Percentiles rank a stretch among this genome's conserved stretches.
These are phyloP conservation scores for Cariama cristata DNA, from an alignment of 2,113 vertebrate species.

Conservation along the genomic window DNA sequence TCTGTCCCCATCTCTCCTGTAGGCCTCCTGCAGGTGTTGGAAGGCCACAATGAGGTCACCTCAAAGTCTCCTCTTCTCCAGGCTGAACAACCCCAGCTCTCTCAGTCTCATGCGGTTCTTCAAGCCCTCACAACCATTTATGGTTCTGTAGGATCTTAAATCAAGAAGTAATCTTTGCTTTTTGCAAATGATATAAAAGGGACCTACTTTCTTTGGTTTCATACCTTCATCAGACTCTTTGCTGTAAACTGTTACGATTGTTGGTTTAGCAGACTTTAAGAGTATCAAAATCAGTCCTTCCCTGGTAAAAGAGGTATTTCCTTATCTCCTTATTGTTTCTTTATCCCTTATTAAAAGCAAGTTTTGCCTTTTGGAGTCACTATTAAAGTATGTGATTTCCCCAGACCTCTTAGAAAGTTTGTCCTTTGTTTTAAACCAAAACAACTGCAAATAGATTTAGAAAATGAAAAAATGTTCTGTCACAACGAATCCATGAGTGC, in stretches of 20 bases:
- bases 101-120: not conserved
- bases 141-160: not conserved
- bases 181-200: conserved; percentile 21
- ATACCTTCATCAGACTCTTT: not conserved
- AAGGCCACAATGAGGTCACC: no score
- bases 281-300: not conserved
- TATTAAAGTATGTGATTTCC: not conserved
- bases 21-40: no score
- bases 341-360: conserved; percentile 21
- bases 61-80: no score
- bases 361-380: not conserved
- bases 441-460: not conserved
- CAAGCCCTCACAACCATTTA: not conserved
- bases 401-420: not conserved
- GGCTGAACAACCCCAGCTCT: no score
- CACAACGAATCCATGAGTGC: not conserved
- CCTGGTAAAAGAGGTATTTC: not conserved
- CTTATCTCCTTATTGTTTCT: not conserved
- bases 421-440: not conserved
- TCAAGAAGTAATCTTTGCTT: conserved; percentile 45
- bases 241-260: not conserved
- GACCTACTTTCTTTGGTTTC: not conserved
- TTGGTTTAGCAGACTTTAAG: not conserved
- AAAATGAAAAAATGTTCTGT: not conserved
- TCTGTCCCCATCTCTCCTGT: no score